phyloP scores from a whole-genome alignment of 2,888 invertebrate genomes.

The Andrena fulva region DNA sequence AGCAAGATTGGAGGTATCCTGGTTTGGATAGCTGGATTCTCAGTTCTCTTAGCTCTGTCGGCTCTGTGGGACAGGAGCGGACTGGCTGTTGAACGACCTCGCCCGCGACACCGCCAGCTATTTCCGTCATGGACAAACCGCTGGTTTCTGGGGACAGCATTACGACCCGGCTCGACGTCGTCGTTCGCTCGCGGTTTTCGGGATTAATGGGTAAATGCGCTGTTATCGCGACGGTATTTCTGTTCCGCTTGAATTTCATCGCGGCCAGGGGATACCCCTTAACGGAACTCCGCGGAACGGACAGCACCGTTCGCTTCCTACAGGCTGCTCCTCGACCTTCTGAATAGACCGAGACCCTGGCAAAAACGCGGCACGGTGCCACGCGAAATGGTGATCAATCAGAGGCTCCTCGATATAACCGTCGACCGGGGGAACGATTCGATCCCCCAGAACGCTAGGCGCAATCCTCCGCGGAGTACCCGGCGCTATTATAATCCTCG shows the following conservation, averaged over 20 bases:
- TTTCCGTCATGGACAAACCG: constrained; percentile 20
- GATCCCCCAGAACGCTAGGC: not conserved
- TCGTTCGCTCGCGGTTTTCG: constrained; percentile 52
- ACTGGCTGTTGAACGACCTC: not conserved
- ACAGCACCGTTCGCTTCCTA: constrained; percentile 9
- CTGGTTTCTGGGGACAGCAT: constrained; percentile 20
- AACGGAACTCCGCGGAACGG: constrained; percentile 22
- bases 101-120: constrained; percentile 27
- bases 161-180: not conserved
- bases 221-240: constrained; percentile 22
- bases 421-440: not conserved
- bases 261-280: constrained; percentile 2
- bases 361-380: not conserved
- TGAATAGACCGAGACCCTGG: not conserved
- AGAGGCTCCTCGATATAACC: not conserved
- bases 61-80: not conserved
- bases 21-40: not conserved
- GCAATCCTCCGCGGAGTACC: not conserved
- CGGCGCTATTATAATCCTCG: not conserved
- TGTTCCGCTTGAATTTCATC: constrained; percentile 28
- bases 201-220: constrained; percentile 69
- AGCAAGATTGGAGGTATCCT: too few species aligned
- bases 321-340: not conserved
- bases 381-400: constrained; percentile 10
- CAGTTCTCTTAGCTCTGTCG: too few species aligned